phyloP scores from a whole-genome alignment of 2,113 vertebrate species.

The Damaliscus lunatus region DNA sequence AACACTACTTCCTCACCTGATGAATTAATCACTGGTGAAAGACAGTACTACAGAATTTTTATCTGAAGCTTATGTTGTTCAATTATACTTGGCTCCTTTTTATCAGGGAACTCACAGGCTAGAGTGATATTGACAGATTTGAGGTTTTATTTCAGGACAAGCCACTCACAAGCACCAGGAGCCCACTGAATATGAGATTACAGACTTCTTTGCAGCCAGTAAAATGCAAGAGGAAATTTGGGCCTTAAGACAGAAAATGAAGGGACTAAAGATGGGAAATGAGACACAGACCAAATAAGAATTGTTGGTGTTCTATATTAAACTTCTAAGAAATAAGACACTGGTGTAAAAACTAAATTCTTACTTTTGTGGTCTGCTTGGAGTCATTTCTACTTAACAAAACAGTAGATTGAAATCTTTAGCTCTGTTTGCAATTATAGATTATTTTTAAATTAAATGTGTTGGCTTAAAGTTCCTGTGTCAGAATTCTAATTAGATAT shows the following conservation, averaged over 20 bases:
- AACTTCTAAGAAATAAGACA: background rate
- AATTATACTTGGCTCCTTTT: conserved; percentile 42
- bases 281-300: background rate
- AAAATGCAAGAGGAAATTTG: background rate
- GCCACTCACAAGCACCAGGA: background rate
- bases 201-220: conserved; percentile 11
- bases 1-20: conserved; percentile 18
- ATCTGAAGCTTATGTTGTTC: background rate
- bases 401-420: background rate
- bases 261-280: background rate
- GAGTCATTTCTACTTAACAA: background rate
- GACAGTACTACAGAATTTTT: background rate
- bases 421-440: background rate
- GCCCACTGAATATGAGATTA: conserved; percentile 19
- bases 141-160: conserved; percentile 30
- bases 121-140: conserved; percentile 43
- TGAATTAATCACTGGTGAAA: conserved; percentile 41
- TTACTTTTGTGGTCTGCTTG: background rate
- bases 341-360: background rate
- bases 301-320: background rate
- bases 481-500: background rate
- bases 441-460: background rate
- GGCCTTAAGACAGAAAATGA: conserved; percentile 35
- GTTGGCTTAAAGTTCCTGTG: background rate
- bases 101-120: conserved; percentile 8